Base-by-base conservation (phyloP, 2,888 invertebrate species). In the Lasioglossum villosulum region DNA sequence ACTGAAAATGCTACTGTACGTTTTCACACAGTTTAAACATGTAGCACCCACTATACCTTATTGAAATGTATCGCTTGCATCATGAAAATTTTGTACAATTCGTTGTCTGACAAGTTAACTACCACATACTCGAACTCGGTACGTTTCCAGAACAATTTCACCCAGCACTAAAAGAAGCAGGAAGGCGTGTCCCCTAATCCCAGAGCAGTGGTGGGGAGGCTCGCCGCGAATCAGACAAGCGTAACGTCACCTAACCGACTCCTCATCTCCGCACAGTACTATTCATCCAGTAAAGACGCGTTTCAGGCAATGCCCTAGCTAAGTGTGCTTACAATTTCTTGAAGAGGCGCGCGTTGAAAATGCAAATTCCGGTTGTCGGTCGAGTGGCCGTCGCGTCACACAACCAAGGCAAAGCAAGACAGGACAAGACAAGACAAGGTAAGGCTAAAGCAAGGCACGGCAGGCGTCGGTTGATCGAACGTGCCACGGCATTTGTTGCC, bases 401-500 rank as follows among this genome's bases (percentile, higher is more conserved):
- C 52, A 52, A 10, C 23, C 52, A 52, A 52, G 23, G 52, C 52
- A n/a, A 52, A 10, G 3, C 52, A n/a, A 52, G 52, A 10, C 52
- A 52, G n/a, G 10, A 23, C 52, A 52, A 52, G 52, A 52, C 52
- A 52, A 52, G 52, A 23, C 23, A 23, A 52, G 52, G 10, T 23
- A 52, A 52, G 23, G 52, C 23, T n/a, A 52, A n/a, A 10, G 52
- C 23, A 23, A 59, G 68, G 59, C 34, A 81, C 84, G 73, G 63
- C 83, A 59, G 52, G 59, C 73, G 78, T 86, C 83, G 88, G 93
- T 94, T 93, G 92, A 93, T 90, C 88, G 94, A 93, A 94, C 94
- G 94, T 94, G 94, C 93, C 93, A 82, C 87, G 90, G 94, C 94
- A 94, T 94, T 93, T 92, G 90, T 91, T 92, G 91, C 87, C 88